Evolutionary conservation across 2,113 vertebrate species (phyloP).

Genomic region (Gopherus flavomarginatus): DNA sequence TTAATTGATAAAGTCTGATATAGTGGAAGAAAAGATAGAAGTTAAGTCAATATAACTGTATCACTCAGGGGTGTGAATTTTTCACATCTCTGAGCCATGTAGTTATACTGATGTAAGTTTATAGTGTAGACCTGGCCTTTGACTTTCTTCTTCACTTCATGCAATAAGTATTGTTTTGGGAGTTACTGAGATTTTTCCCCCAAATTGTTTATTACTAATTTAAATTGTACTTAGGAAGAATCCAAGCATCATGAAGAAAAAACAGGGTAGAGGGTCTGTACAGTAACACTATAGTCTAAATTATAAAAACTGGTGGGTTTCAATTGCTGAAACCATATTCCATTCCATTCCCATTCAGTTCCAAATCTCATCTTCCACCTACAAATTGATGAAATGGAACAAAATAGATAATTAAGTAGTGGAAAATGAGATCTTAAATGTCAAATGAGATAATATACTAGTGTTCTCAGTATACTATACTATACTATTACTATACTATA

Average conservation of each 20-base stretch:
- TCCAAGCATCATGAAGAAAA: slow-evolving; percentile 33
- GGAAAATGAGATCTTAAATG: background rate
- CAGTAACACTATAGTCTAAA: background rate
- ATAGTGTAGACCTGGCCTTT: background rate
- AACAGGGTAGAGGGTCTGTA: slow-evolving; percentile 7
- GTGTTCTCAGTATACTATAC: background rate
- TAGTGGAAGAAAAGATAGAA: background rate
- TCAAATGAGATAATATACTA: background rate
- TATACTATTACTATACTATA: background rate
- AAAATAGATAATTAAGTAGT: background rate
- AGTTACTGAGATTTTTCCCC: slow-evolving; percentile 52
- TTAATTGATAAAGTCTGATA: background rate
- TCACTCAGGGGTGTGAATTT: too few relatives aligned
- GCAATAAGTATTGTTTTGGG: slow-evolving; percentile 58
- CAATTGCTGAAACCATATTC: background rate
- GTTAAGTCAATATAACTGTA: too few relatives aligned
- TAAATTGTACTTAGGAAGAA: slow-evolving; percentile 31
- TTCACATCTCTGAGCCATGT: too few relatives aligned
- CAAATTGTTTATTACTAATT: slow-evolving; percentile 57
- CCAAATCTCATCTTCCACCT: background rate
- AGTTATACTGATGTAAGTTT: too few relatives aligned
- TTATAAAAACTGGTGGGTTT: background rate
- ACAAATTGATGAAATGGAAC: background rate
- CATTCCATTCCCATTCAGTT: slow-evolving; percentile 2
- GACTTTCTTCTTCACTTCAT: slow-evolving; percentile 55